Base-by-base conservation (phyloP, 2,113 vertebrate genomes). In the Cyanoramphus novaezelandiae region DNA sequence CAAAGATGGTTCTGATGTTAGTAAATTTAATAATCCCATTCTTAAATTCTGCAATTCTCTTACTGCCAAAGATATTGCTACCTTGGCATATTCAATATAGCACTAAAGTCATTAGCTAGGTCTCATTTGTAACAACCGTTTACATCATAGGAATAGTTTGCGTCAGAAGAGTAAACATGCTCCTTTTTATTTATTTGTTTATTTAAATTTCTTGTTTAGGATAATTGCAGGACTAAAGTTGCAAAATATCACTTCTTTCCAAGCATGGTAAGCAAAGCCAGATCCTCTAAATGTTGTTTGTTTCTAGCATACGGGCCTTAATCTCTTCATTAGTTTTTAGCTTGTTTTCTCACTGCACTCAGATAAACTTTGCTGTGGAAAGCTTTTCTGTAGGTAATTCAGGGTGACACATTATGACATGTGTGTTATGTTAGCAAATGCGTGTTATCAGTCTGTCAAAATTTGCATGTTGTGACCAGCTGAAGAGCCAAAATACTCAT, bases 11-110 rank as follows among this genome's bases (percentile, higher is more conserved):
- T 74, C 57, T 75, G 65, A 44, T 76, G 5, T 71, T 93, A 91
- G 86, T 86, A 50, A 91, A 60, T 55, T 59, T 78, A 74, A 82
- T 76, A 53, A 92, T 89, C 69, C 67, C 69, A 67, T 83, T 50
- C 46, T 86, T 93, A 82, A 88, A 69, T 92, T 90, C 35, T 86
- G 65, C 50, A 83, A 4, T 95, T 97, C 70, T 88, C 12, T 87
- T 35, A 78, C 92, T 96, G 97, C 89, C 93, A 95, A 96, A 93
- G 46, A 78, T 82, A 72, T 3, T 92, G 53, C 52, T 96, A 90
- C 52, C 60, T 52, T 96, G 92, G 95, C 82, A 76, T 52, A n/a
- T 96, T 94, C 76, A 90, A 55, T 85, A 57, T 88, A 84, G 52
- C 83, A 88, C 96, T 94, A 91, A 64, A 91, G 82, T 33, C 11